phyloP scores from a whole-genome alignment of 2,797 vertebrate species.

The Enteromius radiatus region DNA sequence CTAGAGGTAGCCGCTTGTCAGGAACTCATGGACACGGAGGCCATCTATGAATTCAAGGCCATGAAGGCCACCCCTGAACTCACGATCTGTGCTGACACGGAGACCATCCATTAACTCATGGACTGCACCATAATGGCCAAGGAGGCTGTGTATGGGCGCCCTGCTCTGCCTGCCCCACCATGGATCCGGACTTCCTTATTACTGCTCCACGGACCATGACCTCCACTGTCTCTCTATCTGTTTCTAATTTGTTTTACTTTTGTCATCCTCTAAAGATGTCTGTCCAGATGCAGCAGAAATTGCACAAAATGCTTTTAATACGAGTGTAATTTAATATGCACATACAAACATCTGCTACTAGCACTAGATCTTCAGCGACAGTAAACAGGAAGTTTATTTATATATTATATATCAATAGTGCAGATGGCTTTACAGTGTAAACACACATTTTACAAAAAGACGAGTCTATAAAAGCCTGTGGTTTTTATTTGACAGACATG shows the following conservation, averaged over 20 bases:
- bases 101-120: too few species aligned
- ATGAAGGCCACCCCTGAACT: too few species aligned
- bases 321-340: background rate
- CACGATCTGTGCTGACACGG: too few species aligned
- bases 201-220: too few species aligned
- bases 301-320: background rate
- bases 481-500: background rate
- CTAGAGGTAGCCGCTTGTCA: too few species aligned
- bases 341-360: background rate
- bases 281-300: background rate
- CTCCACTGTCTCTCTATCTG: too few species aligned
- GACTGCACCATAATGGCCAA: too few species aligned
- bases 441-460: background rate
- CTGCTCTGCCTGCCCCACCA: too few species aligned
- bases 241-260: background rate
- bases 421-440: background rate
- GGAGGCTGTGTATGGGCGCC: too few species aligned
- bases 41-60: too few species aligned
- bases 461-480: background rate
- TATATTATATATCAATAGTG: background rate
- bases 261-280: background rate
- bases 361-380: background rate
- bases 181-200: too few species aligned
- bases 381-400: background rate
- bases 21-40: too few species aligned